A percentile compares a stretch with the other conserved stretches of the same genome.
Conservation (phyloP, 2,113 vertebrate genomes). For the Paradoxurus hermaphroditus region DNA sequence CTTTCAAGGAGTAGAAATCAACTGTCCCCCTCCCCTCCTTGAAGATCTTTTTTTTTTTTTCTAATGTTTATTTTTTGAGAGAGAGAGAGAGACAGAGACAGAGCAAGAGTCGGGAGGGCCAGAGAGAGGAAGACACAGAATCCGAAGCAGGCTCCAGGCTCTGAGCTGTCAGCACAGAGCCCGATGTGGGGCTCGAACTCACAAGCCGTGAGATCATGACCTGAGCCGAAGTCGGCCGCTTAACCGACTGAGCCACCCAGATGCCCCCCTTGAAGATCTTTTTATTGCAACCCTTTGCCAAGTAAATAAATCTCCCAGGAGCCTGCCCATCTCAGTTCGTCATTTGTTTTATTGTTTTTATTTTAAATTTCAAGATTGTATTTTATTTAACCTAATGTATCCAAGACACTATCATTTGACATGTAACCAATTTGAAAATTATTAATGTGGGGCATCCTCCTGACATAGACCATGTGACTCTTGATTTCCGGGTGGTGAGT, state of each 20-base stretch:
- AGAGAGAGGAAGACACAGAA: too few species aligned
- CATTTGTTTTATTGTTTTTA: background rate
- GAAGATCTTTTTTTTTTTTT: background rate
- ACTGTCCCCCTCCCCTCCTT: background rate
- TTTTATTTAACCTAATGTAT: background rate
- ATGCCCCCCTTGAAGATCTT: background rate
- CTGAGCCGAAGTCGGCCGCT: too few species aligned
- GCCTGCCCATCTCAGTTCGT: background rate
- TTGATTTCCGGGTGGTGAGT: background rate
- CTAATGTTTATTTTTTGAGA: too few species aligned
- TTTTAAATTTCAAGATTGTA: background rate
- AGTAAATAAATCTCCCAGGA: background rate
- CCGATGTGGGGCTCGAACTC: too few species aligned
- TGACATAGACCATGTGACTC: background rate
- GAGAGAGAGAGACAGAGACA: too few species aligned
- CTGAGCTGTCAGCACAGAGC: too few species aligned
- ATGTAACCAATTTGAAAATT: slow-evolving; percentile 14
- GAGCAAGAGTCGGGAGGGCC: too few species aligned
- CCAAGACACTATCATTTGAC: background rate
- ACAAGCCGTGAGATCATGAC: too few species aligned
- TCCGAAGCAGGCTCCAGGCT: too few species aligned
- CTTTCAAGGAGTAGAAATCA: background rate
- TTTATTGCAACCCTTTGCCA: background rate
- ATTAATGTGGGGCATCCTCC: background rate
- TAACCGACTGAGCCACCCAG: too few species aligned